phyloP scores from a whole-genome alignment of 2,888 invertebrate genomes.

The Cheilosia vulpina region DNA sequence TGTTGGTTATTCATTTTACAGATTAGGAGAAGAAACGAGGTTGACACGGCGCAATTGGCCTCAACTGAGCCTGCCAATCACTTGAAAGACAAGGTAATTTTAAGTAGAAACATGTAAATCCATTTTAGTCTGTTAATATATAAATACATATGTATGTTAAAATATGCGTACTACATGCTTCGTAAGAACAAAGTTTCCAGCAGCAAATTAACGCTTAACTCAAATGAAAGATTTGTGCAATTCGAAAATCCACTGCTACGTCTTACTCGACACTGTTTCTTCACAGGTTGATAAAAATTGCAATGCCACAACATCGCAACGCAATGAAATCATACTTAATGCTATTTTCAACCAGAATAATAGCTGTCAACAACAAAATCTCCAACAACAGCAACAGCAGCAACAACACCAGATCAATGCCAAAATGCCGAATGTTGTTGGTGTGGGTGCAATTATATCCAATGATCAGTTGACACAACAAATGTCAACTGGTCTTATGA shows the following conservation, averaged over 20 bases:
- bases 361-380: slow-evolving; percentile 79
- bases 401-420: slow-evolving; percentile 55
- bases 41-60: slow-evolving; percentile 86
- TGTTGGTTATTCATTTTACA: slow-evolving; percentile 77
- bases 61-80: slow-evolving; percentile 87
- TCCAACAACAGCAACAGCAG: slow-evolving; percentile 67
- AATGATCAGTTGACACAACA: slow-evolving; percentile 60
- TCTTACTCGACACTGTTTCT: slow-evolving; percentile 21
- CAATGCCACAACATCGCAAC: slow-evolving; percentile 86
- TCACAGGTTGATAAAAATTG: slow-evolving; percentile 87
- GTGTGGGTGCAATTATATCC: slow-evolving; percentile 75
- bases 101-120: background rate
- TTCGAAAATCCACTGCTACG: background rate
- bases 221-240: slow-evolving; percentile 3
- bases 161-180: background rate
- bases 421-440: slow-evolving; percentile 54
- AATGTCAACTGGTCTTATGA: slow-evolving; percentile 73
- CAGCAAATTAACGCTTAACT: slow-evolving; percentile 1
- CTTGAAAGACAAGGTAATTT: slow-evolving; percentile 83
- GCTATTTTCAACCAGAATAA: slow-evolving; percentile 79
- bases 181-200: background rate
- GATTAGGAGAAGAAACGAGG: slow-evolving; percentile 87
- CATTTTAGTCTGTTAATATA: background rate
- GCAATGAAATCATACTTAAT: slow-evolving; percentile 79
- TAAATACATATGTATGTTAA: background rate